These are phyloP conservation scores for Drosophila diplacantha DNA, from an alignment of 2,888 invertebrate species.

Conservation along the genomic window DNA sequence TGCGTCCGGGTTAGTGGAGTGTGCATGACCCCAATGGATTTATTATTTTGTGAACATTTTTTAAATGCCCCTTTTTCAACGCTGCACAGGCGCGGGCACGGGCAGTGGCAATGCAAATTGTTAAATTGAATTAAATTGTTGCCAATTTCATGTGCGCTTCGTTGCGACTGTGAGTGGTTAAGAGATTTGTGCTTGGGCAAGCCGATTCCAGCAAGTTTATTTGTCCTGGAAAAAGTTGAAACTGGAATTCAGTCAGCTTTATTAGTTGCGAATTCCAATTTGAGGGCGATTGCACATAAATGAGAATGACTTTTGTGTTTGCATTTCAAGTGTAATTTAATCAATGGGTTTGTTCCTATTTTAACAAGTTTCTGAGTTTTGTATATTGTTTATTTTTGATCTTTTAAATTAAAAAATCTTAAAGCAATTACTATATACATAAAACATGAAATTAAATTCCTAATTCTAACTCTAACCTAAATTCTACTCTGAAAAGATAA, in stretches of 20 bases:
- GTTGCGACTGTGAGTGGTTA: slow-evolving; percentile 7
- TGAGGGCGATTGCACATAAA: not conserved
- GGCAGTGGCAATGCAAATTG: slow-evolving; percentile 41
- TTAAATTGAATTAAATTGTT: slow-evolving; percentile 62
- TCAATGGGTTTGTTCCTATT: not conserved
- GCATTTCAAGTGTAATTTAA: not conserved
- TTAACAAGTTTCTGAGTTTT: not conserved
- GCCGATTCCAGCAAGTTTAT: slow-evolving; percentile 14
- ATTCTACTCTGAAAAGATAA: not conserved
- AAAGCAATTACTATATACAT: too few species aligned
- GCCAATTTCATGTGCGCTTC: slow-evolving; percentile 43
- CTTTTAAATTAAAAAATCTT: too few species aligned
- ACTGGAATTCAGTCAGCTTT: slow-evolving; percentile 47
- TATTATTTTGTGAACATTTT: slow-evolving; percentile 62
- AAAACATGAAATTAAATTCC: too few species aligned
- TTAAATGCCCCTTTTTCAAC: slow-evolving; percentile 46
- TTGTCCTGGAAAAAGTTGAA: slow-evolving; percentile 8
- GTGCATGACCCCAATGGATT: slow-evolving; percentile 50
- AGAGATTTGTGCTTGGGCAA: slow-evolving; percentile 19
- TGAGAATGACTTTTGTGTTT: not conserved
- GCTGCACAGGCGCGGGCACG: not conserved
- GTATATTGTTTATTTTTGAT: too few species aligned
- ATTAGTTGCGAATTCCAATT: slow-evolving; percentile 23
- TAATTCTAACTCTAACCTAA: too few species aligned
- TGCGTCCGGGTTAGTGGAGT: slow-evolving; percentile 27